Base-by-base conservation (phyloP, 2,113 vertebrate genomes). In the Acrocephalus kingi region DNA sequence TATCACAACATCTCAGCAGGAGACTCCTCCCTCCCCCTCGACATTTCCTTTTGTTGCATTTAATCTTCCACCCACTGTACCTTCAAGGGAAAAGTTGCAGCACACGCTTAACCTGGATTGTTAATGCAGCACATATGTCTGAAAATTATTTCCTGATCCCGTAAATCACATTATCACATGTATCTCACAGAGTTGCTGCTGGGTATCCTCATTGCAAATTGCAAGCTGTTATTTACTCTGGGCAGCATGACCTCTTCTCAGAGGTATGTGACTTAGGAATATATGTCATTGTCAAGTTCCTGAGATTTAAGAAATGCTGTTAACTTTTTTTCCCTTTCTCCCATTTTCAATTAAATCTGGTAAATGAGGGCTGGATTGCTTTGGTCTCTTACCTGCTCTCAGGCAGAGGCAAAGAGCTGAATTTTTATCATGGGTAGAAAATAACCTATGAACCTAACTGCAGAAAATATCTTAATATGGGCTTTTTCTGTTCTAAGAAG, bases 41-140 rank as follows among this genome's bases (percentile, higher is more conserved):
- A 46, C 96, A 98, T 98, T 98, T 98, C 96, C 97, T 98, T 98
- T 98, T 98, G 97, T 98, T 97, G 96, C 97, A 97, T 98, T 94
- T 98, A 98, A 98, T 98, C 97, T 98, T 97, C 84, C 89, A 94
- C 93, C 95, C 97, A 54, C 90, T 58, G 18, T 88, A 97, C 93
- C 97, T 98, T 95, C 74, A 76, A 96, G 97, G 96, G 97, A 96
- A 98, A 98, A 98, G 98, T 98, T 98, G 93, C 97, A 88, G 91
- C 84, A 96, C 96, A 94, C 75, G 83, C 88, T 98, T 97, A 96
- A 95, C 90, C 96, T 97, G 89, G 83, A 43, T 92, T 97, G 89
- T 96, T 94, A 94, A 96, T 96, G 78, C 93, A 94, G 96, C 80
- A 84, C 75, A 90, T 79, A 72, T 83, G 68, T 31, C 89, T 83